Base-by-base conservation (phyloP, 2,113 vertebrate species). In the Carassius gibelio region DNA sequence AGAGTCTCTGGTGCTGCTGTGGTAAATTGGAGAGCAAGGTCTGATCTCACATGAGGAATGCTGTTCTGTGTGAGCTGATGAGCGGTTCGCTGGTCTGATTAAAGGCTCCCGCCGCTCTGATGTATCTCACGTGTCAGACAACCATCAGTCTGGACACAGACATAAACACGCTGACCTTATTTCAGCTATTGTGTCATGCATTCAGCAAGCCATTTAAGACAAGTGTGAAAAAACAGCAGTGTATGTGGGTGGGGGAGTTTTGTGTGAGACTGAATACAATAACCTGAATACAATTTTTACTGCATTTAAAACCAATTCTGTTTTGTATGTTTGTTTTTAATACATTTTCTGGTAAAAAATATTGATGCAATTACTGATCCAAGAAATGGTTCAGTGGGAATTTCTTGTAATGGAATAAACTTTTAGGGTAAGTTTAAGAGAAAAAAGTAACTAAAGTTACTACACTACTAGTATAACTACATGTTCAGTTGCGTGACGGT, bases 1-100 rank as follows among this genome's bases (percentile, higher is more conserved):
- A 36, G 62, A 55, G 74, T 64, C 57, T 80, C 57, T 62, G 57
- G 61, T 81, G 42, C 26, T 68, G 62, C 45, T n/a, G 50, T 64
- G 36, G 66, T 83, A 72, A 83, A 59, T 72, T 74, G 81, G 68
- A 74, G 81, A 83, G 81, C 38, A 72, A 83, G 34, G 79, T 57
- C 10, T 82, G 81, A 82, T 83, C 81, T 83, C 68, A 59, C 68
- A 38, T n/a, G 81, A 48, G 81, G 81, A 83, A 72, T 83, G 81
- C 9, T 82, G 48, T 11, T 68, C 38, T 30, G 11, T 50, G n/a
- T 30, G 23, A 69, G 26, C 62, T 74, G 81, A 74, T 83, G 68
- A 83, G 68, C 66, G 52, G 81, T 57, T 83, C 21, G 19, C 6
- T 36, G 34, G 48, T 59, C 81, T 83, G 81, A 83, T 83, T 83